phyloP scores from a whole-genome alignment of 2,113 vertebrate genomes.

The Calyptommatus sinebrachiatus region DNA sequence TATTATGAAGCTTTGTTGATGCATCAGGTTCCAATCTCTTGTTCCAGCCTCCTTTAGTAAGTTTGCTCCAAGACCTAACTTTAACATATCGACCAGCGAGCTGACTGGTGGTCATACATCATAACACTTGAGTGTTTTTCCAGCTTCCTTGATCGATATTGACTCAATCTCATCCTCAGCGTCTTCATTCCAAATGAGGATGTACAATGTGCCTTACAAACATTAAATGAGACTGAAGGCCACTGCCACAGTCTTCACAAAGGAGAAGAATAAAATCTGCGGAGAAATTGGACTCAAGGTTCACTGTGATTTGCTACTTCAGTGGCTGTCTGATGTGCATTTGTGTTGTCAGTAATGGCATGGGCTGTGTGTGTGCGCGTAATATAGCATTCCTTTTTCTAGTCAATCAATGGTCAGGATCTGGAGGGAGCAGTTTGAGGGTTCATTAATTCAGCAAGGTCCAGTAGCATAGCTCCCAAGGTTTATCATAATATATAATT shows the following conservation, averaged over 20 bases:
- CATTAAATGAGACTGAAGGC: background rate
- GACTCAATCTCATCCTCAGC: conserved; percentile 32
- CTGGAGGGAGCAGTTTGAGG: too few species aligned
- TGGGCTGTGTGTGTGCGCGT: too few species aligned
- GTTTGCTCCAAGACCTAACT: conserved; percentile 29
- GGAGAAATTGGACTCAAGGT: background rate
- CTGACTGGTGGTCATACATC: conserved; percentile 15
- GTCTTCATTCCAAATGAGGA: conserved; percentile 8
- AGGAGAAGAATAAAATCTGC: background rate
- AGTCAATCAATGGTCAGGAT: too few species aligned
- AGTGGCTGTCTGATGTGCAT: conserved; percentile 20
- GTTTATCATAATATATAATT: too few species aligned
- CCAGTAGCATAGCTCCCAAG: too few species aligned
- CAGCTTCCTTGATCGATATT: conserved; percentile 27
- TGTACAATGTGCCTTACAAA: background rate
- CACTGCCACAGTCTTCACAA: background rate
- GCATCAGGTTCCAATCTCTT: background rate
- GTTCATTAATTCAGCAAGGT: too few species aligned
- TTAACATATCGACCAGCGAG: conserved; percentile 14
- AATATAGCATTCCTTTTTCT: background rate
- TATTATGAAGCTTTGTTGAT: background rate
- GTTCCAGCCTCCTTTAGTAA: background rate
- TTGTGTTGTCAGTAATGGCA: background rate
- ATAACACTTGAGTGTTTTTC: conserved; percentile 12
- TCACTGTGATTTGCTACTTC: conserved; percentile 11